A percentile compares a stretch with the other conserved stretches of the same genome.
phyloP scores from a whole-genome alignment of 2,888 invertebrate species.

The Carpatolechia fugitivella region DNA sequence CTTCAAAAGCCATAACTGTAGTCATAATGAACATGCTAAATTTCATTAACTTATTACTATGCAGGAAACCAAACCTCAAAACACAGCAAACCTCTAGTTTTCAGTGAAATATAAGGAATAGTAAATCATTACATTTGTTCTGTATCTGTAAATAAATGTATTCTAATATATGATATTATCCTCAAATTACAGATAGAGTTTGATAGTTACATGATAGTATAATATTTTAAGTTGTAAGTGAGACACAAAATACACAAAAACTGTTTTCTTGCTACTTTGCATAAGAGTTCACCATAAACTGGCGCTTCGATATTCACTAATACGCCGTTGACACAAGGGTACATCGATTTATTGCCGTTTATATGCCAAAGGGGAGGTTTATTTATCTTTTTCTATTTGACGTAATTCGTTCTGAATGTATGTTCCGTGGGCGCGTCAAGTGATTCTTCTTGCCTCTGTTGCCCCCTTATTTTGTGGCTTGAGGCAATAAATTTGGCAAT shows the following conservation, averaged over 20 bases:
- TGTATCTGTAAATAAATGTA: too few species aligned
- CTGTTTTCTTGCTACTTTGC: neutral
- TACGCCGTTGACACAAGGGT: conserved; percentile 71
- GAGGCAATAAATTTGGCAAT: conserved; percentile 7
- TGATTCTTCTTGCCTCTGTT: conserved; percentile 26
- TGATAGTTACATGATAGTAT: too few species aligned
- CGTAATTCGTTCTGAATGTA: conserved; percentile 52
- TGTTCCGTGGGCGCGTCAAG: conserved; percentile 39
- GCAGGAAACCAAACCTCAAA: too few species aligned
- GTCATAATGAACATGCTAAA: too few species aligned
- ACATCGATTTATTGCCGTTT: conserved; percentile 72
- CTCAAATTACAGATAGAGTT: too few species aligned
- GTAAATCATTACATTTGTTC: too few species aligned
- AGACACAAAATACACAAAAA: neutral
- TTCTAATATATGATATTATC: too few species aligned
- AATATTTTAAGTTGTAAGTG: too few species aligned
- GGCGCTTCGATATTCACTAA: conserved; percentile 59
- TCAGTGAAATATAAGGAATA: too few species aligned
- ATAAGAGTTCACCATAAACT: conserved; percentile 33
- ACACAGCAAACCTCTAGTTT: too few species aligned
- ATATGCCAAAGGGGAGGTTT: conserved; percentile 64
- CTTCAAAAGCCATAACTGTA: too few species aligned
- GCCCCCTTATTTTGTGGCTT: conserved; percentile 1
- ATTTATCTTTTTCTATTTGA: conserved; percentile 70
- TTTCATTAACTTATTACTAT: too few species aligned